Evolutionary conservation across 35 echinoderm and acorn worm species (phyloP).

Genomic region (Acanthaster planci): DNA sequence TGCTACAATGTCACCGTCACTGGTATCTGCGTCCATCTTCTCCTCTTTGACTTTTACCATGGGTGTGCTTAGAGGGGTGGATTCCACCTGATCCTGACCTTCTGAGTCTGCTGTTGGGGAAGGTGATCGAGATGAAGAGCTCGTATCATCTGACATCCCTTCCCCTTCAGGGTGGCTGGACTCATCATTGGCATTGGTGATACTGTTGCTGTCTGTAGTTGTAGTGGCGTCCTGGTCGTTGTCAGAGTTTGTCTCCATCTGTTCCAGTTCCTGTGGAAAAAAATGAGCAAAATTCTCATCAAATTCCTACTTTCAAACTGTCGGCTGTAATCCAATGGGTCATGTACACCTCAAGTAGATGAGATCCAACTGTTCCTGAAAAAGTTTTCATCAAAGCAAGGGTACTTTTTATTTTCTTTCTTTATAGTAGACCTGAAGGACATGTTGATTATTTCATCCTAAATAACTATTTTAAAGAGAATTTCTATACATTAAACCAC

Average conservation of each 20-base stretch:
- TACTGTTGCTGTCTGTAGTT: slow-evolving; percentile 27
- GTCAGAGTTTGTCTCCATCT: neutral
- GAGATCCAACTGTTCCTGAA: too few species aligned
- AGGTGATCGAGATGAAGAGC: slow-evolving; percentile 34
- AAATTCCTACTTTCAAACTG: too few species aligned
- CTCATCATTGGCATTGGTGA: neutral
- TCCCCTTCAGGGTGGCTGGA: slow-evolving; percentile 19
- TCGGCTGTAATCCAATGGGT: too few species aligned
- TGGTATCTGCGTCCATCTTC: neutral
- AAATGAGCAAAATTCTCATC: too few species aligned
- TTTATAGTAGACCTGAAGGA: too few species aligned
- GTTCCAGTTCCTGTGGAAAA: slow-evolving; percentile 10
- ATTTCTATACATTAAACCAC: too few species aligned
- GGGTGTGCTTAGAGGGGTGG: slow-evolving; percentile 16
- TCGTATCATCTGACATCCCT: slow-evolving; percentile 2
- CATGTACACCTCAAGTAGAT: too few species aligned
- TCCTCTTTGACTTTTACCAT: slow-evolving; percentile 35
- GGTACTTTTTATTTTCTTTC: too few species aligned
- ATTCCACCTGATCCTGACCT: neutral
- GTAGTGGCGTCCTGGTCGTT: slow-evolving; percentile 31
- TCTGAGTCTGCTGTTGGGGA: neutral
- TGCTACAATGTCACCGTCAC: neutral
- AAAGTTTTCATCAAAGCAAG: too few species aligned
- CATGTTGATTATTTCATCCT: too few species aligned
- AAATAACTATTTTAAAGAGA: too few species aligned